Percentiles rank a stretch among this genome's conserved stretches.
Evolutionary conservation across 2,888 invertebrate genomes (phyloP).

Genomic region (Pristionchus japonicus): DNA sequence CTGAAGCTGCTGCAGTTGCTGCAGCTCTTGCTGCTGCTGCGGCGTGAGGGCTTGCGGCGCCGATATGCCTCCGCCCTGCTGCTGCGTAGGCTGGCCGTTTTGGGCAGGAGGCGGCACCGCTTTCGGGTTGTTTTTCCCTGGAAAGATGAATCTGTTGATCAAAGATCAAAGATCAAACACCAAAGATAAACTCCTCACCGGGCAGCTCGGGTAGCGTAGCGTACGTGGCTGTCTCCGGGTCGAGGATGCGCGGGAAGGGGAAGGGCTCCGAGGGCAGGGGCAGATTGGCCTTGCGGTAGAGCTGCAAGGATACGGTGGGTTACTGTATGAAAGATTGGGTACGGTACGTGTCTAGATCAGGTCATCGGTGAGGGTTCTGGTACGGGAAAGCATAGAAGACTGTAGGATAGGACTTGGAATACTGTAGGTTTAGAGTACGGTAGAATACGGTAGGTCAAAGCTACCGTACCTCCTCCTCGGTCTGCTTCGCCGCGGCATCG

Average conservation of each 20-base stretch:
- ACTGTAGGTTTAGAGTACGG: neutral
- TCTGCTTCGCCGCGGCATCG: neutral
- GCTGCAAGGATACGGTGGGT: neutral
- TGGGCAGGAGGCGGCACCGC: too few species aligned
- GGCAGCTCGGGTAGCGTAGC: neutral
- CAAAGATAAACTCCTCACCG: neutral
- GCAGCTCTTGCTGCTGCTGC: neutral
- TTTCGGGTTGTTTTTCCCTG: neutral
- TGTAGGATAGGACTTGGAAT: neutral
- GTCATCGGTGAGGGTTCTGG: neutral
- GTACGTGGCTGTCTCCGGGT: neutral
- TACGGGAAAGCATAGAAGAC: too few species aligned
- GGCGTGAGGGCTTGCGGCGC: too few species aligned
- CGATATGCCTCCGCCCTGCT: too few species aligned
- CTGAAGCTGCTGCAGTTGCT: neutral
- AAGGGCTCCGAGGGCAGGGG: neutral
- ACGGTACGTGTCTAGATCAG: neutral
- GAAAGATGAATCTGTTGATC: neutral
- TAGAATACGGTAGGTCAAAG: neutral
- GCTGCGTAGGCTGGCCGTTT: too few species aligned
- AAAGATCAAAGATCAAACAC: neutral
- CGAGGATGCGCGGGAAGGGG: neutral
- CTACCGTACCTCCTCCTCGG: slow-evolving; percentile 15
- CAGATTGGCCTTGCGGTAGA: neutral
- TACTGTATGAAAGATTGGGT: neutral